These are phyloP conservation scores for Excalfactoria chinensis DNA, from an alignment of 2,113 vertebrate genomes.

Conservation along the genomic window DNA sequence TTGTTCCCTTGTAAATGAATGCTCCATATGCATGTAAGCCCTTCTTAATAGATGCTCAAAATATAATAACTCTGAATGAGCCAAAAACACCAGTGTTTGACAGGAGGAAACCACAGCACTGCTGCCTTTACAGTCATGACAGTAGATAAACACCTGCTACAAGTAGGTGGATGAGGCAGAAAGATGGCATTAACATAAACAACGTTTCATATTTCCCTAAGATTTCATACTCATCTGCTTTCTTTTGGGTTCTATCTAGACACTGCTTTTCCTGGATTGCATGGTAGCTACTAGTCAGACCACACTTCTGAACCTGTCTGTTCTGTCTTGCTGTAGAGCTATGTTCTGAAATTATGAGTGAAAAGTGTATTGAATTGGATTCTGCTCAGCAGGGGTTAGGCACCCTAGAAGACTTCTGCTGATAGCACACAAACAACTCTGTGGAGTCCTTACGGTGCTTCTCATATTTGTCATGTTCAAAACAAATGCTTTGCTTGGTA, in stretches of 20 bases:
- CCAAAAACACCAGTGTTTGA: background rate
- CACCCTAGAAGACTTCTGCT: background rate
- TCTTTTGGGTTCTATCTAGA: background rate
- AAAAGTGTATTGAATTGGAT: background rate
- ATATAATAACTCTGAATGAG: background rate
- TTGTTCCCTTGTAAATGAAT: background rate
- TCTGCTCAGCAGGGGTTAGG: background rate
- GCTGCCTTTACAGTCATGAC: background rate
- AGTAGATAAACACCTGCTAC: background rate
- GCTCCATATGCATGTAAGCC: background rate
- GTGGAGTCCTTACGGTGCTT: background rate
- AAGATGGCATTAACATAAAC: background rate
- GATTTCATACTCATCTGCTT: background rate
- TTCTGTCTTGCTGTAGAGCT: background rate
- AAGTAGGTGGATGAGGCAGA: background rate
- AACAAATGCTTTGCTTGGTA: background rate
- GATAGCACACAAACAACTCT: background rate
- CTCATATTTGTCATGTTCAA: accelerated
- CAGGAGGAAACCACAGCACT: background rate
- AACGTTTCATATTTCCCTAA: accelerated
- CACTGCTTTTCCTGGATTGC: background rate
- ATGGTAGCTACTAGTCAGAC: background rate
- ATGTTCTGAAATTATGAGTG: background rate
- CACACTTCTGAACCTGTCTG: background rate
- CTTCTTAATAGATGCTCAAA: background rate